A percentile compares a stretch with the other conserved stretches of the same genome.
Evolutionary conservation across 2,797 vertebrate species (phyloP).

Genomic region (Catamblyrhynchus diadema): DNA sequence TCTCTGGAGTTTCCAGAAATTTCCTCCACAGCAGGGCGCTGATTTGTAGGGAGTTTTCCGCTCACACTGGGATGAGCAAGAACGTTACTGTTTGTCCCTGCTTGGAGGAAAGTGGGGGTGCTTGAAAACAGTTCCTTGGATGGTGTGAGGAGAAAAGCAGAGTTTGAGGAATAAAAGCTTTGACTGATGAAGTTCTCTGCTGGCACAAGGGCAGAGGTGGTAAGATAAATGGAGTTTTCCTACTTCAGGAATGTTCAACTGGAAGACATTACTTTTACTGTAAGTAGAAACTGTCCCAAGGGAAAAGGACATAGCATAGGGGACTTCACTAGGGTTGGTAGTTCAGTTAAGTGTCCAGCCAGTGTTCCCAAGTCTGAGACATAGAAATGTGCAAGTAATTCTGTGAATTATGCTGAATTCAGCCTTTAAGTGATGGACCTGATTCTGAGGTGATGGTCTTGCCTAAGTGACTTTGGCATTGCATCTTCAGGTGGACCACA

Average conservation of each 20-base stretch:
- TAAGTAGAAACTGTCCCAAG: neutral
- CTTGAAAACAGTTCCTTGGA: neutral
- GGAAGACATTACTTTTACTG: neutral
- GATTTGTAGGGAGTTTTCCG: neutral
- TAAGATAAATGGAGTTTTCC: neutral
- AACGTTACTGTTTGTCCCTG: neutral
- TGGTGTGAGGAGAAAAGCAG: neutral
- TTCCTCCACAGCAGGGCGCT: neutral
- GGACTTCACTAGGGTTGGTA: neutral
- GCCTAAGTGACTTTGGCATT: neutral
- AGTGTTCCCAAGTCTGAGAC: neutral
- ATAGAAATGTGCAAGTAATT: neutral
- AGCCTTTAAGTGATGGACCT: neutral
- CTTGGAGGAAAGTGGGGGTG: neutral
- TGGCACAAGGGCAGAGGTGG: neutral
- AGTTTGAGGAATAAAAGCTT: neutral
- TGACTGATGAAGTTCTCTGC: neutral
- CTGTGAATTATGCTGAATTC: neutral
- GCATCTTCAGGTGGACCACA: neutral
- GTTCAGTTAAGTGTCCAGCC: neutral
- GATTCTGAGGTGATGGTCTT: neutral
- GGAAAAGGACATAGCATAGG: neutral
- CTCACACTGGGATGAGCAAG: neutral
- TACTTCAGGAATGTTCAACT: neutral
- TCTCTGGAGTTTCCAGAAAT: neutral